phyloP scores from a whole-genome alignment of 64 coral and sea anemone genomes.

The Platygyra sinensis region DNA sequence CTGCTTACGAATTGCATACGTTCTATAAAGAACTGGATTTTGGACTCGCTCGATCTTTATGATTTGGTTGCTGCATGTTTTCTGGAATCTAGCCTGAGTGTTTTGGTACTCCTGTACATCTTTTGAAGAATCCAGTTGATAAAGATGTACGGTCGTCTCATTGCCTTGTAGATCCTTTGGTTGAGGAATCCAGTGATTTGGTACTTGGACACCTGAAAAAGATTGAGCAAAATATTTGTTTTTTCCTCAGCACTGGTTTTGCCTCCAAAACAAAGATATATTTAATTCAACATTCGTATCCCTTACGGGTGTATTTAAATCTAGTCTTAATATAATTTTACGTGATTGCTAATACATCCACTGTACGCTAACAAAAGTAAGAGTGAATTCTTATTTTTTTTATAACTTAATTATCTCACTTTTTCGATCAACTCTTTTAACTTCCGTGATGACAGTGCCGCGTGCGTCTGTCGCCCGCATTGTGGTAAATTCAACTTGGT shows the following conservation, averaged over 20 bases:
- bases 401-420: not conserved
- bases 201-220: not conserved
- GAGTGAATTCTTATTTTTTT: no score
- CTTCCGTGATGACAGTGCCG: not conserved
- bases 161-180: slow-evolving; percentile 51
- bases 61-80: slow-evolving; percentile 7
- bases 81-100: not conserved
- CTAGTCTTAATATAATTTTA: no score
- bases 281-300: no score
- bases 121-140: slow-evolving; percentile 42
- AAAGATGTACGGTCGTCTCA: slow-evolving; percentile 58
- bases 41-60: slow-evolving; percentile 71
- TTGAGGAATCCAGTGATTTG: slow-evolving; percentile 64
- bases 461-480: not conserved
- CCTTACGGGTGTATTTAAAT: no score
- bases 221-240: not conserved
- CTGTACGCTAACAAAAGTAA: no score
- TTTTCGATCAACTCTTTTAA: not conserved
- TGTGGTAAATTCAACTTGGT: slow-evolving; percentile 7
- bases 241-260: not conserved
- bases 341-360: no score
- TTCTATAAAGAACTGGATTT: slow-evolving; percentile 61
- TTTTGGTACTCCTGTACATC: slow-evolving; percentile 59
- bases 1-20: slow-evolving; percentile 64
- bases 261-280: no score